phyloP scores from a whole-genome alignment of 1,140 invertebrate species.

The Rhagoletis zephyria region DNA sequence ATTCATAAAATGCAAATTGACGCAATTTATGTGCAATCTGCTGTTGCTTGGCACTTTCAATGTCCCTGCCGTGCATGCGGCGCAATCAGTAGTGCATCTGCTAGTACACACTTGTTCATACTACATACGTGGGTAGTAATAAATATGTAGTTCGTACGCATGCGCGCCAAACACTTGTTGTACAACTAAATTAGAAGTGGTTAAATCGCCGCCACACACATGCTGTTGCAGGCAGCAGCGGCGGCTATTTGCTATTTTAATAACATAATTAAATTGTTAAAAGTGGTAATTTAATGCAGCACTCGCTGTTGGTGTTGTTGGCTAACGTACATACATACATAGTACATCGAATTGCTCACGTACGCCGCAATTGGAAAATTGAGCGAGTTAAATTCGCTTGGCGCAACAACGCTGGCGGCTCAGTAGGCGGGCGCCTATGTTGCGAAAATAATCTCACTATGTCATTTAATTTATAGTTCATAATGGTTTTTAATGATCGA shows the following conservation, averaged over 20 bases:
- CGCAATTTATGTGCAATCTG: conserved; percentile 32
- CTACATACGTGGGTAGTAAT: not conserved
- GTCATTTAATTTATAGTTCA: conserved; percentile 35
- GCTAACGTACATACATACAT: too few species aligned
- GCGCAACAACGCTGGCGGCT: not conserved
- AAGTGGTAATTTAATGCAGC: conserved; percentile 21
- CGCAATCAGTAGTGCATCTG: not conserved
- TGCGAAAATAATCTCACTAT: conserved; percentile 25
- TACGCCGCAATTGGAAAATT: not conserved
- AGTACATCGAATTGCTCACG: not conserved
- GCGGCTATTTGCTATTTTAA: conserved; percentile 24
- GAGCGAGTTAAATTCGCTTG: not conserved
- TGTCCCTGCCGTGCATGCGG: not conserved
- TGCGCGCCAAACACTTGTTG: conserved; percentile 42
- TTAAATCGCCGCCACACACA: conserved; percentile 7
- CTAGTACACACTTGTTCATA: not conserved
- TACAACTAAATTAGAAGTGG: conserved; percentile 46
- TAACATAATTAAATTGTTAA: conserved; percentile 51
- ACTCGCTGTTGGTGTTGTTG: not conserved
- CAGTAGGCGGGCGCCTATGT: conserved; percentile 27
- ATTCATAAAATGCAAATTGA: conserved; percentile 41
- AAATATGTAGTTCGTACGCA: not conserved
- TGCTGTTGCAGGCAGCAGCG: not conserved
- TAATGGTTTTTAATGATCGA: conserved; percentile 23
- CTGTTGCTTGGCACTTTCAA: not conserved